Conservation (phyloP, 1,140 invertebrate genomes). For the Euwallacea similis region DNA sequence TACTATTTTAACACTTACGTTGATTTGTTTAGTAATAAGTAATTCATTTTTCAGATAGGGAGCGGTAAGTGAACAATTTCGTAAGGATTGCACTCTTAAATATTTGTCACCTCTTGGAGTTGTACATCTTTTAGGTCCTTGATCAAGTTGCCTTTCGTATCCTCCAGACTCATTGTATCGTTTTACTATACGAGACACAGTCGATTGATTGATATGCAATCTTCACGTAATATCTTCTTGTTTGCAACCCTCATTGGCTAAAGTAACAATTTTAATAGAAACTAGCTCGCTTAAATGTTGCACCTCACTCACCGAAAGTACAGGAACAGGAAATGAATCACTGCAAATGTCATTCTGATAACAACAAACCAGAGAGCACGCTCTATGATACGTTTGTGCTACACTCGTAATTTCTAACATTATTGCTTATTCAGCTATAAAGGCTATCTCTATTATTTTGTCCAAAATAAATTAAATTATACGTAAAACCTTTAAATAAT, state of each 20-base stretch:
- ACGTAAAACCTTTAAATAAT: too few species aligned
- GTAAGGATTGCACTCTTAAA: slow-evolving; percentile 12
- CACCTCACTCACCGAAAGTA: neutral
- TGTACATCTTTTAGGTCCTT: slow-evolving; percentile 33
- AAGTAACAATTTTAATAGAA: slow-evolving; percentile 8
- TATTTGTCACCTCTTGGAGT: slow-evolving; percentile 33
- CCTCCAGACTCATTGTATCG: slow-evolving; percentile 24
- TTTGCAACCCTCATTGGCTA: slow-evolving; percentile 18
- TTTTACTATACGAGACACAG: slow-evolving; percentile 26
- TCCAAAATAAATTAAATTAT: too few species aligned
- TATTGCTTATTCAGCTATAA: too few species aligned
- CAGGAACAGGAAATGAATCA: neutral
- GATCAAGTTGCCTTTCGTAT: slow-evolving; percentile 25
- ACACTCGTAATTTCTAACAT: too few species aligned
- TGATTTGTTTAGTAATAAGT: slow-evolving; percentile 22
- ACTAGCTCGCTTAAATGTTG: neutral
- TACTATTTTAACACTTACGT: slow-evolving; percentile 24
- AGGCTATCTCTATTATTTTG: too few species aligned
- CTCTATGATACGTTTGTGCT: neutral
- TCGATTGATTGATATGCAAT: slow-evolving; percentile 28
- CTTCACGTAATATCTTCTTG: slow-evolving; percentile 15
- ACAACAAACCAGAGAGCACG: neutral
- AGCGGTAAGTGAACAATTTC: slow-evolving; percentile 23
- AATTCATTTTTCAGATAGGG: slow-evolving; percentile 20
- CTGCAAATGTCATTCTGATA: neutral